Evolutionary conservation across 37 sponge, comb jelly and placozoan genomes (phyloP), one percentile per base, ranked within the genome.

Genomic region (Beroe forskalii): DNA sequence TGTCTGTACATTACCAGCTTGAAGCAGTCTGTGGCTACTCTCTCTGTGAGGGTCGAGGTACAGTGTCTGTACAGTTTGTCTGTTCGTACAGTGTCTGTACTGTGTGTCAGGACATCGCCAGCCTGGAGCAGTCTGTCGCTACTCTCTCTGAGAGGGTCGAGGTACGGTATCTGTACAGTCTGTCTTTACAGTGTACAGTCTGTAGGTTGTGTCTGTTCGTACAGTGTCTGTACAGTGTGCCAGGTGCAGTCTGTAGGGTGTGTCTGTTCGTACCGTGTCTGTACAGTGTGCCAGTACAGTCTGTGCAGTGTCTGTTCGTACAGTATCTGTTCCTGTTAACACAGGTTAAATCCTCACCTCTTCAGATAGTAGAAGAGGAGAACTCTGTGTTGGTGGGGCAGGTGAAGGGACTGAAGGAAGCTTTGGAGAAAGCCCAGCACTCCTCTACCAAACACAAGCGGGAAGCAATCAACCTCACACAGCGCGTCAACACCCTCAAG

Each of bases 401-500:
- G 40, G 24, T 40, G 3, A 80, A 80, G 48, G 86, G 86, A 44
- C 86, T 80, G 30, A 17, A 43, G n/a, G 55, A 38, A 24, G 86
- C 86, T 25, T 48, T 80, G 27, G 86, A 80, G 30, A 12, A 25
- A 43, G 55, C 55, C 25, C 86, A 80, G 48, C 86, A 44, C 55
- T 42, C 28, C 30, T 23, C 44, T 4, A 80, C 86, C 44, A 40
- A 38, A 20, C 86, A 80, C 55, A 80, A 80, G 35, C 12, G 86
- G 42, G 86, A 80, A 37, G 55, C 86, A 25, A 48, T 80, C 14
- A 20, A 41, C 8, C 55, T 80, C 0, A 80, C 55, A 9, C 86
- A 80, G 30, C 43, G 86, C 9, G 48, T 80, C 55, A 80, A 80
- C 55, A 80, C 86, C 0, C 86, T 80, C 48, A 80, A 80, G 27